Evolutionary conservation across 2,113 vertebrate genomes (phyloP).

Genomic region (Carassius gibelio): DNA sequence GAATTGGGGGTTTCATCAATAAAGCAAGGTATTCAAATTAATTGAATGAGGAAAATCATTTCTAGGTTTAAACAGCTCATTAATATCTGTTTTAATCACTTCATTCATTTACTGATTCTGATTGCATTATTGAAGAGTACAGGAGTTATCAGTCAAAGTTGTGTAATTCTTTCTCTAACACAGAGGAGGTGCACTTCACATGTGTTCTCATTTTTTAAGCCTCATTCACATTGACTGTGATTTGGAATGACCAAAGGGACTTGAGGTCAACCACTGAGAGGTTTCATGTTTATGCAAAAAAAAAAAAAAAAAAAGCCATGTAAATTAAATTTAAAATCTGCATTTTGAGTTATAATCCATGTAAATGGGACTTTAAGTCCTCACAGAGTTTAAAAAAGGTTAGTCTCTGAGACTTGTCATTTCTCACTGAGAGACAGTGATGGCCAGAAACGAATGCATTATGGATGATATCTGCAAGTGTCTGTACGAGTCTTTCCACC

Average conservation of each 20-base stretch:
- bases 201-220: not conserved
- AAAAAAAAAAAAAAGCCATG: not conserved
- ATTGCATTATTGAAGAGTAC: not conserved
- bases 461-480: conserved; percentile 31
- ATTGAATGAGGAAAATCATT: not conserved
- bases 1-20: not conserved
- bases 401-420: not conserved
- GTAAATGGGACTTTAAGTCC: not conserved
- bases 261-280: not conserved
- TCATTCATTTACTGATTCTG: not conserved
- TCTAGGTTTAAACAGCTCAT: not conserved
- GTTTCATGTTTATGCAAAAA: not conserved
- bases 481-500: not conserved
- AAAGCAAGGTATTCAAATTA: not conserved
- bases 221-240: not conserved
- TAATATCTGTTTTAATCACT: not conserved
- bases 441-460: conserved; percentile 2
- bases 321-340: not conserved
- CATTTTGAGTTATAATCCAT: not conserved
- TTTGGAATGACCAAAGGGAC: not conserved
- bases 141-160: not conserved
- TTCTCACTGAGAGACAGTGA: conserved; percentile 11
- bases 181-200: not conserved
- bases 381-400: conserved; percentile 9
- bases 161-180: not conserved